A percentile compares a stretch with the other conserved stretches of the same genome.
phyloP scores from a whole-genome alignment of 2,888 invertebrate species.

The Polia nebulosa region DNA sequence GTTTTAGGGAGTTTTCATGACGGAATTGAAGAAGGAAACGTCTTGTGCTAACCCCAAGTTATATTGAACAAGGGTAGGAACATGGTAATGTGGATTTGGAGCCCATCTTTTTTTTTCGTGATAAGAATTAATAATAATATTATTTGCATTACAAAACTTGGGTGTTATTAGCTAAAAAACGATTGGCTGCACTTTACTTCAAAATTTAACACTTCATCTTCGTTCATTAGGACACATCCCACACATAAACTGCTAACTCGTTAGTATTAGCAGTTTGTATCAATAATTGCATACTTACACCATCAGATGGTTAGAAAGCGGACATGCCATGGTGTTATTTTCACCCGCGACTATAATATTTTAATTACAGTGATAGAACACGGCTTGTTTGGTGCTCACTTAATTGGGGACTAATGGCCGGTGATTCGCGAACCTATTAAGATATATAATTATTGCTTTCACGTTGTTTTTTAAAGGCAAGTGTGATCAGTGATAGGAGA shows the following conservation, averaged over 20 bases:
- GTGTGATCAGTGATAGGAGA: constrained; percentile 3
- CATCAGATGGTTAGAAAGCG: constrained; percentile 71
- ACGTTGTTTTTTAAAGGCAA: constrained; percentile 23
- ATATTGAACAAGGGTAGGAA: too few species aligned
- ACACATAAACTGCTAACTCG: constrained; percentile 13
- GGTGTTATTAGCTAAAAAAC: background rate
- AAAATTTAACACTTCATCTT: constrained; percentile 23
- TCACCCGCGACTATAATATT: constrained; percentile 58
- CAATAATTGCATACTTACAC: constrained; percentile 68
- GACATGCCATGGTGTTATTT: constrained; percentile 59
- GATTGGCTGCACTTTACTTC: background rate
- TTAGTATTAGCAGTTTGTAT: constrained; percentile 66
- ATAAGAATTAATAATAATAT: too few species aligned
- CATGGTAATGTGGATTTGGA: too few species aligned
- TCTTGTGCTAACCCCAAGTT: too few species aligned
- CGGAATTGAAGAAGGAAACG: too few species aligned
- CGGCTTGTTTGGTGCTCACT: constrained; percentile 58
- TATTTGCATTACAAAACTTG: background rate
- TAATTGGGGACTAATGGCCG: constrained; percentile 62
- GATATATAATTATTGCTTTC: constrained; percentile 61
- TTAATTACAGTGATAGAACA: constrained; percentile 61
- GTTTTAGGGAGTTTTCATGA: too few species aligned
- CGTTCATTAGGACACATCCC: constrained; percentile 17
- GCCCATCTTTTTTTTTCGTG: too few species aligned
- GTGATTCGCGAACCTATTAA: constrained; percentile 60